These are phyloP conservation scores for Panthera leo DNA, from an alignment of 2,113 vertebrate species.

Conservation along the genomic window DNA sequence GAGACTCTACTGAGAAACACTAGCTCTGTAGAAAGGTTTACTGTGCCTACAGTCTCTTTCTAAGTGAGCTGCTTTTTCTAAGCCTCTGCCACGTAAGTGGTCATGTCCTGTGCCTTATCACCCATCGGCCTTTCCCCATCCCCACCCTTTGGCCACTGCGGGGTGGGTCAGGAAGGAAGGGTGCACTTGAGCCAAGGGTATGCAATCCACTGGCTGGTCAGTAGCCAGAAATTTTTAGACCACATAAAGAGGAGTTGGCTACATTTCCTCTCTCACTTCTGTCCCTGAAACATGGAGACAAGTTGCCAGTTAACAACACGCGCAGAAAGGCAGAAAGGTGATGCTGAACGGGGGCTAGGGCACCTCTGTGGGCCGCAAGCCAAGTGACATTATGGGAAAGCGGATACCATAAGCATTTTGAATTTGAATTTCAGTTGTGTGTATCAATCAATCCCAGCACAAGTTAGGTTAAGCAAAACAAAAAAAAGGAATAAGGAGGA, in stretches of 20 bases:
- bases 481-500: not conserved
- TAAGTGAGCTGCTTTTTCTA: not conserved
- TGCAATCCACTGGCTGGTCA: not conserved
- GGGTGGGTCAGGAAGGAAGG: slow-evolving; percentile 46
- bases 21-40: not conserved
- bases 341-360: accelerated
- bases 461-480: not conserved
- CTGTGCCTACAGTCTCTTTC: not conserved
- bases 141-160: not conserved
- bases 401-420: not conserved
- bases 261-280: not conserved
- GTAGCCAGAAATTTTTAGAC: not conserved
- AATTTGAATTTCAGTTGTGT: not conserved
- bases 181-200: not conserved
- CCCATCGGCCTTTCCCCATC: not conserved
- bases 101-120: slow-evolving; percentile 44
- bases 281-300: not conserved
- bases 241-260: not conserved
- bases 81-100: not conserved
- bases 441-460: not conserved
- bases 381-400: not conserved
- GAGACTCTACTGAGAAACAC: not conserved
- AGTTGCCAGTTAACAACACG: not conserved
- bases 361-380: not conserved
- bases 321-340: not conserved